Conservation (phyloP, 2,888 invertebrate genomes). For the Muschampia plurimacula region DNA sequence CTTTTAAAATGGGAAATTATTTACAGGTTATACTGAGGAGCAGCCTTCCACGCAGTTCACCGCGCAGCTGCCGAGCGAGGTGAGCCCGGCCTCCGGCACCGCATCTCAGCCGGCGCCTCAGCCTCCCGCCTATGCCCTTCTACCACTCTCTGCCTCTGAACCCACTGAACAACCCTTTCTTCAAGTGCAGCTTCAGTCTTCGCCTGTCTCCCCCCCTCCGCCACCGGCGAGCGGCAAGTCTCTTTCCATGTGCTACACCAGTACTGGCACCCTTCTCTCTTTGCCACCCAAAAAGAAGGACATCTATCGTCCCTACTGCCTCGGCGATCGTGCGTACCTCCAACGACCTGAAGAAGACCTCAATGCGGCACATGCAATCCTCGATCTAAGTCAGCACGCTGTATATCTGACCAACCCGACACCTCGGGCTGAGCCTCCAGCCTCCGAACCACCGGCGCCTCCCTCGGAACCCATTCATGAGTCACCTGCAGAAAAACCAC, state of each 20-base stretch:
- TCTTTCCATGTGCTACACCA: constrained; percentile 93
- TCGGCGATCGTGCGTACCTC: constrained; percentile 87
- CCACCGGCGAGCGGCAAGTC: constrained; percentile 88
- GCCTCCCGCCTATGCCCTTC: constrained; percentile 81
- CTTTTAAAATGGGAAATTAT: constrained; percentile 51
- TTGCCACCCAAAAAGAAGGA: constrained; percentile 96
- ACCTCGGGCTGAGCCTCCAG: constrained; percentile 54
- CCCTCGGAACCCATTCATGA: constrained; percentile 50
- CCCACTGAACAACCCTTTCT: constrained; percentile 73
- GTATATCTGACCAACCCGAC: constrained; percentile 88
- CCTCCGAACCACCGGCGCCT: constrained; percentile 52
- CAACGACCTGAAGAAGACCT: constrained; percentile 92
- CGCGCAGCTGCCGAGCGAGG: constrained; percentile 90
- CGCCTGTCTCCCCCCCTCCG: constrained; percentile 80
- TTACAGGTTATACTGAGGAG: constrained; percentile 91
- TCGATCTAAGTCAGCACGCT: constrained; percentile 95
- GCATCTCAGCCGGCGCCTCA: constrained; percentile 72
- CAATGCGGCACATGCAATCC: constrained; percentile 94
- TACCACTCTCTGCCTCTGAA: constrained; percentile 77
- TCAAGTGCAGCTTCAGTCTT: constrained; percentile 80
- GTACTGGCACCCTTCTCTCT: constrained; percentile 93
- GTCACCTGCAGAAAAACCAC: constrained; percentile 59
- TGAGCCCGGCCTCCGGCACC: constrained; percentile 86
- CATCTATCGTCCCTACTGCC: constrained; percentile 95
- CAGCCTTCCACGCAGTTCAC: constrained; percentile 91